A percentile compares a stretch with the other conserved stretches of the same genome.
These are phyloP conservation scores for Drosophila ercepeae DNA, from an alignment of 1,140 invertebrate species.

Conservation along the genomic window DNA sequence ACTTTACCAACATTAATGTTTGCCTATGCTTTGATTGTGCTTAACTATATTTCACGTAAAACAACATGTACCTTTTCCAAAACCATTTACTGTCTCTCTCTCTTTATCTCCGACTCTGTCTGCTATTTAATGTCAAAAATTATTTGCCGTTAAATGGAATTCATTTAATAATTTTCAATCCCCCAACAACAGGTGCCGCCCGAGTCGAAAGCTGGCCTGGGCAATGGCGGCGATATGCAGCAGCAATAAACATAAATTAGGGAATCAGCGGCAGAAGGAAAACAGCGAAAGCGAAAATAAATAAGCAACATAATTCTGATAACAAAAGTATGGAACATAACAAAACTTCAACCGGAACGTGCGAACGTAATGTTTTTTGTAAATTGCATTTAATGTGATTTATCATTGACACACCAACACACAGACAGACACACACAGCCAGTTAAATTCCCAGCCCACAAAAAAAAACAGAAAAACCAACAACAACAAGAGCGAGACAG, in stretches of 20 bases:
- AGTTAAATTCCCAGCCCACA: conserved; percentile 36
- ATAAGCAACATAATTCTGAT: conserved; percentile 43
- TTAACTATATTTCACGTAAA: conserved; percentile 33
- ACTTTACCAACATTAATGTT: conserved; percentile 65
- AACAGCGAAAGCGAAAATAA: neutral
- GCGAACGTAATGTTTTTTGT: conserved; percentile 59
- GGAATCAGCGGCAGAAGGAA: conserved; percentile 20
- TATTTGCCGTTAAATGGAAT: conserved; percentile 20
- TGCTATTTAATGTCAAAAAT: conserved; percentile 18
- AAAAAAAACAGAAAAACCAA: conserved; percentile 2
- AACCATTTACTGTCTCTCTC: conserved; percentile 8
- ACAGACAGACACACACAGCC: conserved; percentile 21
- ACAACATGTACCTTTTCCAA: conserved; percentile 6
- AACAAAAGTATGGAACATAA: conserved; percentile 38
- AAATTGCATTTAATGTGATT: conserved; percentile 74
- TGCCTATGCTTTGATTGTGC: conserved; percentile 77
- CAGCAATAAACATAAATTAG: conserved; percentile 71
- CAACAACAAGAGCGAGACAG: no score
- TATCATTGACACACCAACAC: conserved; percentile 43
- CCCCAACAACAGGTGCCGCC: conserved; percentile 86
- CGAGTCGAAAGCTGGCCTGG: conserved; percentile 88
- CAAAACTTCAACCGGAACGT: conserved; percentile 45
- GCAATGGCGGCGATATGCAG: conserved; percentile 86
- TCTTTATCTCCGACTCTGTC: conserved; percentile 9
- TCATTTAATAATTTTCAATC: conserved; percentile 34